A percentile compares a stretch with the other conserved stretches of the same genome.
Evolutionary conservation across 2,797 vertebrate species (phyloP).

Genomic region (Megaceryle alcyon): DNA sequence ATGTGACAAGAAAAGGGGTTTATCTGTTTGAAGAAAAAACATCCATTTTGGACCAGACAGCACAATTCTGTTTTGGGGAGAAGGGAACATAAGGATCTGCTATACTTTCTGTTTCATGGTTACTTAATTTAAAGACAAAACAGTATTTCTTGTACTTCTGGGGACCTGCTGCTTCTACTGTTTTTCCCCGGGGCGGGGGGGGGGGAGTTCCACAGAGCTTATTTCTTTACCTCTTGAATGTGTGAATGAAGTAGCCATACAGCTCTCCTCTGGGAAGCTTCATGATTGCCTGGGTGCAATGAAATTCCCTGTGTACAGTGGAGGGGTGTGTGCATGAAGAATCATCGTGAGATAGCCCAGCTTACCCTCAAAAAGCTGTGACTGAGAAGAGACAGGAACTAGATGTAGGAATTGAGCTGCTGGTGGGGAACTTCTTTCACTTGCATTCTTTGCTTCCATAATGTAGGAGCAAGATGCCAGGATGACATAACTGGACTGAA

Average conservation of each 20-base stretch:
- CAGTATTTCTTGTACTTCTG: background rate
- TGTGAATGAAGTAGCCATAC: background rate
- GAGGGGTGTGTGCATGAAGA: background rate
- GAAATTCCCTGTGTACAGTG: background rate
- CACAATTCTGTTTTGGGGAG: background rate
- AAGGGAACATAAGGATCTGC: background rate
- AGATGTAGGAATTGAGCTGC: slow-evolving; percentile 52
- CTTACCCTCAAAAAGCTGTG: slow-evolving; percentile 53
- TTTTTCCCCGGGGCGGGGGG: background rate
- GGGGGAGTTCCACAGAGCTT: background rate
- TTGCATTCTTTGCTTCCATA: background rate
- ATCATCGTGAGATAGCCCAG: slow-evolving; percentile 25
- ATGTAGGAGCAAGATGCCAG: background rate
- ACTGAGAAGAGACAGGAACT: slow-evolving; percentile 56
- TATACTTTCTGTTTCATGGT: background rate
- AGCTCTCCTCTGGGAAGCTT: background rate
- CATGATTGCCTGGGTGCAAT: background rate
- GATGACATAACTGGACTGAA: background rate
- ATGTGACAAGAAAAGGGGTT: background rate
- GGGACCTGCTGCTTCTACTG: background rate
- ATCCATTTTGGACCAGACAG: accelerated
- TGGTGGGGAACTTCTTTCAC: slow-evolving; percentile 9
- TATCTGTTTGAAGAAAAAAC: background rate
- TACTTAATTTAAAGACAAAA: background rate
- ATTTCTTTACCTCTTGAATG: background rate